Evolutionary conservation across 2,888 invertebrate genomes (phyloP).

Genomic region (Nomada ferruginata): DNA sequence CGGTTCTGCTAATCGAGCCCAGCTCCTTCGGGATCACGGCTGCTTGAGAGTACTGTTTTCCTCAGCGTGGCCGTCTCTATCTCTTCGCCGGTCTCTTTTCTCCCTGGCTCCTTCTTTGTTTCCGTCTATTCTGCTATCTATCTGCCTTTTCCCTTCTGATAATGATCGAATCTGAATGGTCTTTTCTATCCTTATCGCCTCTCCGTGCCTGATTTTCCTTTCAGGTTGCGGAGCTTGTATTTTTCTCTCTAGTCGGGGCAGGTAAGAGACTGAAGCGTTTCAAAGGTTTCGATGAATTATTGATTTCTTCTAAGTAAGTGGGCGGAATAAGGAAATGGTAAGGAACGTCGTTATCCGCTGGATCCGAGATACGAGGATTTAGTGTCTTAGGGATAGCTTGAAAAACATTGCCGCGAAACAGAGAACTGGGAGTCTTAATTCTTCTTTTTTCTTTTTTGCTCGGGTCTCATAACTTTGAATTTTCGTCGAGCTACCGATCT

Average conservation of each 20-base stretch:
- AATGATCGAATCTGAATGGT: slow-evolving; percentile 27
- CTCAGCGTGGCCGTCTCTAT: background rate
- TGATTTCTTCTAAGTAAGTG: slow-evolving; percentile 51
- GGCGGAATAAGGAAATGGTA: slow-evolving; percentile 27
- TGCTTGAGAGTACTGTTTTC: slow-evolving; percentile 49
- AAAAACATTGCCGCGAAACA: slow-evolving; percentile 18
- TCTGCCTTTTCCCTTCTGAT: background rate
- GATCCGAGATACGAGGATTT: slow-evolving; percentile 31
- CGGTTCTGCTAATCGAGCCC: slow-evolving; percentile 70
- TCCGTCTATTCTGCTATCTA: background rate
- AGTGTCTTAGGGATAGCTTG: slow-evolving; percentile 13
- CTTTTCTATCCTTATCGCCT: background rate
- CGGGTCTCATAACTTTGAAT: background rate
- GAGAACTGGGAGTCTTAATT: background rate
- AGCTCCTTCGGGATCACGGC: slow-evolving; percentile 65
- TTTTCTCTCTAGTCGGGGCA: background rate
- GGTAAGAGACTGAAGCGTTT: slow-evolving; percentile 2
- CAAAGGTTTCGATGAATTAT: slow-evolving; percentile 61
- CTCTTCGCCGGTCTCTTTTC: background rate
- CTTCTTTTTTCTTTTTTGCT: background rate
- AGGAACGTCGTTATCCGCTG: slow-evolving; percentile 26
- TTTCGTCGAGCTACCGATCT: background rate
- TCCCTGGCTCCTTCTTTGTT: background rate
- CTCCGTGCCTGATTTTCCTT: background rate
- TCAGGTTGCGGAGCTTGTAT: background rate